Evolutionary conservation across 2,888 invertebrate genomes (phyloP).

Genomic region (Lycocerus yunnanus): DNA sequence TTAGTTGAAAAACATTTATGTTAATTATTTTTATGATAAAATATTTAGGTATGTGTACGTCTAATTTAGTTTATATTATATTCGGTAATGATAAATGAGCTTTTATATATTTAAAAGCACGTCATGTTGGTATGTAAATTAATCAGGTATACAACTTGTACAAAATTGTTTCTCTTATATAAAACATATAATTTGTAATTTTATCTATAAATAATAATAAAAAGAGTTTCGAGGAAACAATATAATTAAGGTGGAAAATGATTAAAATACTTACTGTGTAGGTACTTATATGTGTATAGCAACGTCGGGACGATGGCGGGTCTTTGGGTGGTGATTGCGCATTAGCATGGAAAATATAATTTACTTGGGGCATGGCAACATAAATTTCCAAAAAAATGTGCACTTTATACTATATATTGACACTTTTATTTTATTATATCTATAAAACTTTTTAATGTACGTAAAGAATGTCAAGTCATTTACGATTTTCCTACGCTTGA

Average conservation of each 20-base stretch:
- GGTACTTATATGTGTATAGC: no score
- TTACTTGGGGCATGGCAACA: background rate
- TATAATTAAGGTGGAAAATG: background rate
- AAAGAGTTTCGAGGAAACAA: background rate
- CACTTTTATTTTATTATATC: conserved; percentile 5
- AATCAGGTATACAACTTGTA: conserved; percentile 7
- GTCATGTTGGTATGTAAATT: conserved; percentile 10
- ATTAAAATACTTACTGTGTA: background rate
- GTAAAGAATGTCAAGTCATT: conserved; percentile 5
- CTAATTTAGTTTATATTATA: conserved; percentile 8
- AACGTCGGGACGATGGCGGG: no score
- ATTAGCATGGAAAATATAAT: background rate
- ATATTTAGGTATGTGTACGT: conserved; percentile 2
- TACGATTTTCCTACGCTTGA: conserved; percentile 1
- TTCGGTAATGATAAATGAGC: conserved; percentile 10
- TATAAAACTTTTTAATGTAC: background rate
- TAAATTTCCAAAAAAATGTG: conserved; percentile 6
- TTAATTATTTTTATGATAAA: background rate
- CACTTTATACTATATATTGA: conserved; percentile 1
- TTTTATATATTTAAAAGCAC: conserved; percentile 16
- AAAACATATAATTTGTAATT: conserved; percentile 9
- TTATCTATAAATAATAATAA: background rate
- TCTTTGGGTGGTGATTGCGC: no score
- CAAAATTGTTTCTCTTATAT: conserved; percentile 10
- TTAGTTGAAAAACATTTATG: background rate